phyloP scores from a whole-genome alignment of 1,140 invertebrate genomes.

The Tetramorium simillimum region DNA sequence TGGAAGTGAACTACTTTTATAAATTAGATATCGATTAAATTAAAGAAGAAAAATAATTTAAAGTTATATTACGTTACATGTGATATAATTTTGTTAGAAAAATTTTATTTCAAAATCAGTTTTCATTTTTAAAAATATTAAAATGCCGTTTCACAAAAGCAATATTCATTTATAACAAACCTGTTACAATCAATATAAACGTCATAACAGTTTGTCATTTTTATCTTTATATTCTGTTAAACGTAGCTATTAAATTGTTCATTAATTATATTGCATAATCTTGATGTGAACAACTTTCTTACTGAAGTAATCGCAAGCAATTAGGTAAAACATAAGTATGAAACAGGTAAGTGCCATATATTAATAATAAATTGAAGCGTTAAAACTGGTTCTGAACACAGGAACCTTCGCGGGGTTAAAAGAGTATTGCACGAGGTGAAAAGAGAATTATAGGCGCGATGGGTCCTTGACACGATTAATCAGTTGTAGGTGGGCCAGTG shows the following conservation, averaged over 20 bases:
- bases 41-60: too few species aligned
- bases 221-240: neutral
- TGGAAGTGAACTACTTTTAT: too few species aligned
- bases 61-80: too few species aligned
- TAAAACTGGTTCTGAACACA: neutral
- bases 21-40: neutral
- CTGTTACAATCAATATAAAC: neutral
- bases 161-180: neutral
- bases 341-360: neutral
- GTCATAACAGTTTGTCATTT: neutral
- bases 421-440: conserved; percentile 56
- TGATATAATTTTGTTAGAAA: neutral
- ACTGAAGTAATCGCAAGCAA: neutral
- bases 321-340: neutral
- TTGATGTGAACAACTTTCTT: neutral
- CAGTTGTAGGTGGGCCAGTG: conserved; percentile 71
- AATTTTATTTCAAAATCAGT: neutral
- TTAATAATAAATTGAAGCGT: neutral
- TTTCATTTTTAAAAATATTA: neutral
- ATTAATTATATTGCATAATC: too few species aligned
- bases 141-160: neutral
- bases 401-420: conserved; percentile 64
- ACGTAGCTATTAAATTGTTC: neutral
- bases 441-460: conserved; percentile 46
- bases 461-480: conserved; percentile 74